Conservation (phyloP, 2,797 vertebrate species). For the Tragelaphus eurycerus region DNA sequence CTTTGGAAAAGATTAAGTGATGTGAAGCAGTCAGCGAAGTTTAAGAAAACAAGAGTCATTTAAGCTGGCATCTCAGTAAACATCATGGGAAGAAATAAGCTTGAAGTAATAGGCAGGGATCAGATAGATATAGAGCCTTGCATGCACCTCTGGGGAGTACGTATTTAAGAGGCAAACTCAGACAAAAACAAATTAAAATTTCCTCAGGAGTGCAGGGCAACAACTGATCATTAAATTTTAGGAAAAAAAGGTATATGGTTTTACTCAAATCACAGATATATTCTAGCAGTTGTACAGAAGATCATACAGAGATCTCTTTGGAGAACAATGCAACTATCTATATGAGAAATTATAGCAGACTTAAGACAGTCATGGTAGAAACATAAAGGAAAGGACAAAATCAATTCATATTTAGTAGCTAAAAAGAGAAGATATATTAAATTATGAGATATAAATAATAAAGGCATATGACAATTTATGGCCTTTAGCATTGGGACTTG, state of each 20-base stretch:
- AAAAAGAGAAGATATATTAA: not conserved
- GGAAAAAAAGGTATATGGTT: not conserved
- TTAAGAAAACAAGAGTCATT: not conserved
- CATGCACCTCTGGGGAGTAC: not conserved
- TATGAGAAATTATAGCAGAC: not conserved
- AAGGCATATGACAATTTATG: not conserved
- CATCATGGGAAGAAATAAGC: not conserved
- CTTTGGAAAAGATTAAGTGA: not conserved
- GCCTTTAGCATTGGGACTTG: not conserved
- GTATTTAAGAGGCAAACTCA: not conserved
- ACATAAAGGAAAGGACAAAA: not conserved
- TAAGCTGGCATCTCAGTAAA: not conserved
- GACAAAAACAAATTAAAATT: not conserved
- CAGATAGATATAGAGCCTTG: not conserved
- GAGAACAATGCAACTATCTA: not conserved
- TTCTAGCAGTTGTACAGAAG: not conserved
- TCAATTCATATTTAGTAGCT: not conserved
- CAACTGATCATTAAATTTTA: not conserved
- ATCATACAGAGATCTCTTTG: not conserved
- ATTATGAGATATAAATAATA: not conserved
- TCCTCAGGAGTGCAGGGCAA: not conserved
- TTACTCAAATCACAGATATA: not conserved
- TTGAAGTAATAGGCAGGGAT: not conserved
- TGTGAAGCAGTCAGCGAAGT: not conserved
- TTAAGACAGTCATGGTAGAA: not conserved